These are phyloP conservation scores for Thalassaphorura encarpata DNA, from an alignment of 1,140 invertebrate genomes.

Conservation along the genomic window DNA sequence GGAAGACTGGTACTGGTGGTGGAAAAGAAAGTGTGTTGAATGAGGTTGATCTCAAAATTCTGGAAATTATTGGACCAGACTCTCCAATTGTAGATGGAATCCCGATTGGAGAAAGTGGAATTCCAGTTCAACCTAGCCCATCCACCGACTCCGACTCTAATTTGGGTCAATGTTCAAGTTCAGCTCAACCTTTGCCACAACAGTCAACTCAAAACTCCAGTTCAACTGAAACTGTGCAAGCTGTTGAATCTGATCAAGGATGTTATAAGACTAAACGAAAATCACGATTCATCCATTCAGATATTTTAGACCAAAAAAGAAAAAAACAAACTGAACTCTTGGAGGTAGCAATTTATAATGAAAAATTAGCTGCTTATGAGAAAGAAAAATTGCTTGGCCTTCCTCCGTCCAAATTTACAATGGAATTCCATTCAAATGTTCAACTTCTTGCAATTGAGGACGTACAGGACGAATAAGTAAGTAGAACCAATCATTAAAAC, in stretches of 20 bases:
- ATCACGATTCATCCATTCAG: background rate
- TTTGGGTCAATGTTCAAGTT: background rate
- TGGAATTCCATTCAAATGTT: background rate
- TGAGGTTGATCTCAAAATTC: slow-evolving; percentile 10
- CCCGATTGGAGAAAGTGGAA: background rate
- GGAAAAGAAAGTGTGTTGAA: slow-evolving; percentile 2
- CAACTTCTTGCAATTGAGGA: too few species aligned
- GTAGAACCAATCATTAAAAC: background rate
- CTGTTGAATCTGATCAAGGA: too few species aligned
- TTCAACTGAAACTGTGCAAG: background rate
- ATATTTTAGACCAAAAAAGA: background rate
- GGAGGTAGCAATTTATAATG: background rate
- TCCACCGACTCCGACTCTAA: background rate
- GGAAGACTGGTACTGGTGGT: slow-evolving; percentile 11
- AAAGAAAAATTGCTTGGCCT: background rate
- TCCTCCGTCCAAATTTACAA: background rate
- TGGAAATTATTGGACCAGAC: slow-evolving; percentile 19
- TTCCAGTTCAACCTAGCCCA: background rate
- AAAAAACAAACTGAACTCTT: background rate
- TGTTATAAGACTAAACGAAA: background rate
- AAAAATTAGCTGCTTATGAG: background rate
- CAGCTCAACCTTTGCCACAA: too few species aligned
- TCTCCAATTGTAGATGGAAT: slow-evolving; percentile 12
- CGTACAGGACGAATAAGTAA: background rate
- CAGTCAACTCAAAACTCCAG: background rate